A percentile compares a stretch with the other conserved stretches of the same genome.
Conservation (phyloP, 2,113 vertebrate species). For the Bungarus multicinctus region DNA sequence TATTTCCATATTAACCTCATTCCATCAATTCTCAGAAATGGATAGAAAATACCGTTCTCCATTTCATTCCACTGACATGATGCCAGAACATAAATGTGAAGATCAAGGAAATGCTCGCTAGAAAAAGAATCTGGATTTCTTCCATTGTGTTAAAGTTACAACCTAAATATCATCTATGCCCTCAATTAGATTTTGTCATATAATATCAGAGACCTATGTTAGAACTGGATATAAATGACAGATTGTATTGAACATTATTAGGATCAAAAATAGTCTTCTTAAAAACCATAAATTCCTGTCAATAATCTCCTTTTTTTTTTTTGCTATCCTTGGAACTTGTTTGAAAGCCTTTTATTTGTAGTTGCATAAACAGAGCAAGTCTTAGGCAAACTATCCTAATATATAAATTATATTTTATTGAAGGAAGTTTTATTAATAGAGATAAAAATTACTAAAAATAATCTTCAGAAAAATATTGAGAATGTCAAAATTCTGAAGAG, state of each 20-base stretch:
- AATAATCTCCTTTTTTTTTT: background rate
- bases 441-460: background rate
- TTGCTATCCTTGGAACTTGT: background rate
- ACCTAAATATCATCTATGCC: background rate
- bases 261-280: background rate
- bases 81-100: background rate
- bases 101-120: background rate
- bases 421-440: background rate
- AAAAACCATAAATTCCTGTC: background rate
- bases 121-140: background rate
- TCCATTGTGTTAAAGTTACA: background rate
- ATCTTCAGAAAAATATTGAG: background rate
- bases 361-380: background rate
- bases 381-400: background rate
- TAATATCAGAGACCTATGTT: background rate
- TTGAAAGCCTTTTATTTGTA: background rate
- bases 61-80: background rate
- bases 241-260: background rate
- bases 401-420: background rate
- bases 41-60: background rate
- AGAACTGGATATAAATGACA: slow-evolving; percentile 1
- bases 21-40: background rate
- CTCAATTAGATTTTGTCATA: background rate
- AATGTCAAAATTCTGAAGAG: background rate
- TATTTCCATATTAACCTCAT: background rate